phyloP scores from a whole-genome alignment of 1,140 invertebrate species.

The Magallana angulata region DNA sequence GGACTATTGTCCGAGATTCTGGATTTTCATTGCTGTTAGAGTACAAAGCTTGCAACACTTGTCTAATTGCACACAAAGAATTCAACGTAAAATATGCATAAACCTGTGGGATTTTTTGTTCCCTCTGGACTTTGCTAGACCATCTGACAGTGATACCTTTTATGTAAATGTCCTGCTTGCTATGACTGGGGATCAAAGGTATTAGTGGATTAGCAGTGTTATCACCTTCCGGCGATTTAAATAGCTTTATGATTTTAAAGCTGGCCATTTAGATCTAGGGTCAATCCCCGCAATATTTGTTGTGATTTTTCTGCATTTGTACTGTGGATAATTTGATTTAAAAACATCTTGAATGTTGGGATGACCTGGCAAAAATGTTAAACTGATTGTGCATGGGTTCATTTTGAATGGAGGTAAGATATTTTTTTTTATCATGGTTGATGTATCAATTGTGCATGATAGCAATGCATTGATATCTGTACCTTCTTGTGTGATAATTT shows the following conservation, averaged over 20 bases:
- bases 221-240: slow-evolving; percentile 22
- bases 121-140: not conserved
- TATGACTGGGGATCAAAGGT: slow-evolving; percentile 21
- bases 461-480: too few relatives aligned
- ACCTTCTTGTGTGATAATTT: too few relatives aligned
- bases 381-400: not conserved
- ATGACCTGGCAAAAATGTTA: not conserved
- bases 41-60: not conserved
- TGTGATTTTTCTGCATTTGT: slow-evolving; percentile 9
- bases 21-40: not conserved
- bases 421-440: not conserved
- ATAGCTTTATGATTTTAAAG: slow-evolving; percentile 32
- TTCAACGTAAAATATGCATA: not conserved
- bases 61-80: not conserved
- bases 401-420: not conserved
- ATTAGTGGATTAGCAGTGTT: not conserved
- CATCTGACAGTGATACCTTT: slow-evolving; percentile 9
- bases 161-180: not conserved
- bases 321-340: slow-evolving; percentile 3
- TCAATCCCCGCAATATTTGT: slow-evolving; percentile 19
- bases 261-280: slow-evolving; percentile 8
- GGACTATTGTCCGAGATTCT: not conserved
- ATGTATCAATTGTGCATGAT: too few relatives aligned
- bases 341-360: not conserved
- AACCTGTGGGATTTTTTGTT: not conserved